Base-by-base conservation (phyloP, 2,797 vertebrate species). In the Odontamblyopus rebecca region DNA sequence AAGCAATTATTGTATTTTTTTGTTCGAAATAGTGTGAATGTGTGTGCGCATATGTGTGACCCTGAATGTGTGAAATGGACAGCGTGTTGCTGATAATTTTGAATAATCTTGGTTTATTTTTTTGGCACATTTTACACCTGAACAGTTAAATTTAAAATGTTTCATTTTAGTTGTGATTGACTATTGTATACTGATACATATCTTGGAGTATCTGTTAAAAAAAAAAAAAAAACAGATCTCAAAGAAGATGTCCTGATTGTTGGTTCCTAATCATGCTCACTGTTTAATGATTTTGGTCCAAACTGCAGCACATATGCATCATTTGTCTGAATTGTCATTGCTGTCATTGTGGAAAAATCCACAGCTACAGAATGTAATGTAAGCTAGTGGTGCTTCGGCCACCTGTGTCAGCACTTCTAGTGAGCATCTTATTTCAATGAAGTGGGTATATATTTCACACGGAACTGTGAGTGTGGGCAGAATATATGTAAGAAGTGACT, bases 321-420 rank as follows among this genome's bases (percentile, higher is more conserved):
- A 82, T 88, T 90, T 86, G 82, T 89, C 86, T 89, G 87, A 89
- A 90, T 85, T 79, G 75, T 82, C 71, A 30, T 67, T 27, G 78
- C 76, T 77, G 85, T 93, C 83, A 85, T 84, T 68, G 88, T 90
- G 90, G 87, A 90, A 82, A 89, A 88, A 85, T 88, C 87, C 70
- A 51, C 70, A 80, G 89, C 90, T 91, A 90, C 88, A 87, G 91
- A 93, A 92, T 91, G 87, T 91, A 91, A 90, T 78, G 76, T 91
- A 86, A 85, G 87, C 78, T 89, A 83, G 75, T 62, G 82, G 74
- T 86, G 90, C 90, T 89, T 80, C 70, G 15, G 89, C 84, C 89
- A 71, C 79, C 88, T 89, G 90, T 91, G 83, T 91, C 86, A 88
- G 86, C 81, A 77, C 86, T 78, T 61, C 78, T 83, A 86, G 81